phyloP scores from a whole-genome alignment of 2,113 vertebrate genomes.

The Centropus unirufus region DNA sequence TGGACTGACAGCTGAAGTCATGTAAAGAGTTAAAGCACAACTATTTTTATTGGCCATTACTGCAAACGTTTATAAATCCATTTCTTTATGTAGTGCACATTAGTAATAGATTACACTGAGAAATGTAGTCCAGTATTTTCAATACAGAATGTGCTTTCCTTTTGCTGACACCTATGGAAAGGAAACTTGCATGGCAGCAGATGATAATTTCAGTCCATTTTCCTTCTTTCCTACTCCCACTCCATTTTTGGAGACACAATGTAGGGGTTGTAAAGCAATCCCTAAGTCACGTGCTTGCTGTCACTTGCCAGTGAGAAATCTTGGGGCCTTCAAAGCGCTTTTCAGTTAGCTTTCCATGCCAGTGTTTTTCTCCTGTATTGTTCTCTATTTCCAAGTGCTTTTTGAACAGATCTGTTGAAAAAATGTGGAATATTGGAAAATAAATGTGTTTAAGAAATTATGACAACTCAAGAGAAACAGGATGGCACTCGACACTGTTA shows the following conservation, averaged over 20 bases:
- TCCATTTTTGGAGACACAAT: neutral
- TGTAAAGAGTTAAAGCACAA: neutral
- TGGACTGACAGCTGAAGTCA: fast-evolving
- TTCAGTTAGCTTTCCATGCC: neutral
- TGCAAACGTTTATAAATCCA: neutral
- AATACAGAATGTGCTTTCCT: neutral
- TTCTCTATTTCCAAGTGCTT: neutral
- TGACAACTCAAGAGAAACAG: neutral
- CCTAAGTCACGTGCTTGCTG: neutral
- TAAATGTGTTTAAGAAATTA: neutral
- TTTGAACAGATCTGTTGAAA: neutral
- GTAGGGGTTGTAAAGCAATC: neutral
- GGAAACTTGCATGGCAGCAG: neutral
- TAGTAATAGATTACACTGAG: neutral
- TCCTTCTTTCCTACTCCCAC: neutral
- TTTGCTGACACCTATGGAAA: constrained; percentile 27
- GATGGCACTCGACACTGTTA: neutral
- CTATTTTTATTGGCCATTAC: neutral
- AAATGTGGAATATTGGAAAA: neutral
- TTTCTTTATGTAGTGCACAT: neutral
- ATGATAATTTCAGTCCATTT: neutral
- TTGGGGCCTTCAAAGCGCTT: neutral
- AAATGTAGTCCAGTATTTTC: neutral
- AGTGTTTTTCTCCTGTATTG: neutral
- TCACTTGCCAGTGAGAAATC: neutral